These are phyloP conservation scores for Poecilia velifera DNA, from an alignment of 2,797 vertebrate genomes.

Conservation along the genomic window DNA sequence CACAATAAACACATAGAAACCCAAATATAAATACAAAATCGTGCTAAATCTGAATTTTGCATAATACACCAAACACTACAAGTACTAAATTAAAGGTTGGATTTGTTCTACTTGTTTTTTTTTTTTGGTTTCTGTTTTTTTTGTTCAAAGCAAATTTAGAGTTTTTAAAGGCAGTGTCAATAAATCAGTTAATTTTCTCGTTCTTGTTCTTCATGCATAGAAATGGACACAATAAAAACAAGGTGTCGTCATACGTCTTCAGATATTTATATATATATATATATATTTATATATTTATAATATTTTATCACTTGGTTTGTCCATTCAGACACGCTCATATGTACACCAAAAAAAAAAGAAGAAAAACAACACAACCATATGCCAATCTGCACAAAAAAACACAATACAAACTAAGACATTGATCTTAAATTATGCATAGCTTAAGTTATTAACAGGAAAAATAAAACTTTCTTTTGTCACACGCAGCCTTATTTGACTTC, in stretches of 20 bases:
- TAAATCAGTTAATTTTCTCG: not conserved
- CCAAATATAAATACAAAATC: too few relatives aligned
- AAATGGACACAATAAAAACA: slow-evolving; percentile 26
- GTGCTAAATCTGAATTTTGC: too few relatives aligned
- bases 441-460: slow-evolving; percentile 67
- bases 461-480: slow-evolving; percentile 49
- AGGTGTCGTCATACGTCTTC: slow-evolving; percentile 55
- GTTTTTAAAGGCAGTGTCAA: not conserved
- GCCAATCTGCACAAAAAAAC: slow-evolving; percentile 31
- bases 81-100: not conserved
- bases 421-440: slow-evolving; percentile 74
- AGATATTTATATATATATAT: slow-evolving; percentile 79
- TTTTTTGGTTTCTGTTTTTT: not conserved
- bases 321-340: slow-evolving; percentile 43
- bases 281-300: slow-evolving; percentile 76
- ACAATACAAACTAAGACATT: slow-evolving; percentile 41
- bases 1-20: too few relatives aligned
- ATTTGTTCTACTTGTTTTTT: not conserved
- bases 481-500: slow-evolving; percentile 1
- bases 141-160: not conserved
- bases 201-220: not conserved
- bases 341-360: slow-evolving; percentile 54
- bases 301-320: slow-evolving; percentile 66
- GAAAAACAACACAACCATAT: slow-evolving; percentile 36
- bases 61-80: not conserved